Evolutionary conservation across 2,797 vertebrate genomes (phyloP), one percentile per base, ranked within the genome.

Genomic region (Diplodus sargus): DNA sequence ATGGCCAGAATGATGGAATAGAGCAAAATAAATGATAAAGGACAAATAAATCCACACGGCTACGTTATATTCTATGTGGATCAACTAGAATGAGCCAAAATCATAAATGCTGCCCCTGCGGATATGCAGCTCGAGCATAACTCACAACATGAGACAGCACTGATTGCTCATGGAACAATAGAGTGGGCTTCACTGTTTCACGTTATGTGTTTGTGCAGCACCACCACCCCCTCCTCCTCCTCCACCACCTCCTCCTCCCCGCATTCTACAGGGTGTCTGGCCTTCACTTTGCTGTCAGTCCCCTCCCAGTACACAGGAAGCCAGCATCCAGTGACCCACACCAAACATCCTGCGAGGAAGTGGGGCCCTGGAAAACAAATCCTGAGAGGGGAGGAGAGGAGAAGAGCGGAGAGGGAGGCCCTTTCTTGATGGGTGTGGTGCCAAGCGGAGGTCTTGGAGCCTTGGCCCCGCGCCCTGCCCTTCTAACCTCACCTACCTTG

Each of bases 291-390:
- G 91, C 94, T 95, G 94, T 96, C 96, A 94, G 94, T 91, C 94
- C 91, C 90, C 94, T 91, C 90, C 91, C 90, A 87, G 72, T 94
- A 92, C 91, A 95, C 94, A 96, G 96, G 96, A 97, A 97, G 94
- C 93, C 94, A 71, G 94, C 91, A 89, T 93, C 93, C 92, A 95
- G 92, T 91, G 91, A 95, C 94, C 94, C 89, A 93, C 92, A 94
- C 91, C 90, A 94, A 95, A 95, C 95, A 96, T 96, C 95, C 95
- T 95, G 95, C 84, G 89, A 94, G 96, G 95, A 94, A 95, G 94
- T 91, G 77, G 87, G 88, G 91, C 87, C 91, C 89, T 93, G 90
- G 92, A 94, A 92, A 95, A 94, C 93, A 94, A 93, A 85, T 88
- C 80, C 89, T 88, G 86, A 88, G 84, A 89, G 85, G 68, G 82